Conservation (phyloP, 2,888 invertebrate species). For the Diaphora mendica region DNA sequence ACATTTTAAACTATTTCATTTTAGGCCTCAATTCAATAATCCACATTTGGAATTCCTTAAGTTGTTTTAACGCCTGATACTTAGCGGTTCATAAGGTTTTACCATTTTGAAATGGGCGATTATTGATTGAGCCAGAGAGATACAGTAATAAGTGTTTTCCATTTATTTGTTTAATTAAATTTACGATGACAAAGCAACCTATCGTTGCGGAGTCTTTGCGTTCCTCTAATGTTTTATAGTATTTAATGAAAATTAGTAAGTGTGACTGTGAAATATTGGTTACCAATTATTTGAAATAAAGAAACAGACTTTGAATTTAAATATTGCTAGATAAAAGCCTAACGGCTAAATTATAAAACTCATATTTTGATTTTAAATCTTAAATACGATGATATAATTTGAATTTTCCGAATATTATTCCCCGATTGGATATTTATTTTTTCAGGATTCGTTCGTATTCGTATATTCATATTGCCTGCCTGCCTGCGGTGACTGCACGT, state of each 20-base stretch:
- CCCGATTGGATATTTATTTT: background rate
- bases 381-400: background rate
- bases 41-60: background rate
- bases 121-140: background rate
- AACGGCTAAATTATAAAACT: background rate
- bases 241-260: background rate
- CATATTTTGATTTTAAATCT: background rate
- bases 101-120: background rate
- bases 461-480: too few species aligned
- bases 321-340: background rate
- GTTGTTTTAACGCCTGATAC: background rate
- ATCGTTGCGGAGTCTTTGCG: background rate
- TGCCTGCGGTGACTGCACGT: too few species aligned
- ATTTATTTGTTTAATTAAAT: background rate
- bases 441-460: background rate
- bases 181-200: background rate
- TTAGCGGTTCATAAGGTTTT: background rate
- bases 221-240: background rate
- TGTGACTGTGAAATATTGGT: background rate
- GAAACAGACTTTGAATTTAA: background rate
- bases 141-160: background rate
- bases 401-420: background rate
- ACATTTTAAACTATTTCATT: background rate
- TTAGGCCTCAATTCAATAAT: background rate
- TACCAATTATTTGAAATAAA: too few species aligned